Evolutionary conservation across 1,140 invertebrate species (phyloP), one percentile per base, ranked within the genome.

Genomic region (Drosophila ercepeae): DNA sequence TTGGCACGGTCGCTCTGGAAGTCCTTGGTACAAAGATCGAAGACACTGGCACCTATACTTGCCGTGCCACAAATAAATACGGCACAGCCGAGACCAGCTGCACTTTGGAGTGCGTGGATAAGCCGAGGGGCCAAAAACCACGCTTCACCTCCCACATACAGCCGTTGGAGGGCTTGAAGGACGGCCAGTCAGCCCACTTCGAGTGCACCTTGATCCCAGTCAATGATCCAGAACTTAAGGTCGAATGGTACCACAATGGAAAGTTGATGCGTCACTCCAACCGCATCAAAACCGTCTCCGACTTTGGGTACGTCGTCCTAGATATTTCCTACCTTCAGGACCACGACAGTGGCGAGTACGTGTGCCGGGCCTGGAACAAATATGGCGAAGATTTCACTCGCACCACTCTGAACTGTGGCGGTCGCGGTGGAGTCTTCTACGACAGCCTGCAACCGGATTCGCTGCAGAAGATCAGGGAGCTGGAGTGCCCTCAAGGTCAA

Each of bases 161-260:
- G 92, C 97, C 94, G 70, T 92, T 97, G 70, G 94, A 96, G 63
- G 96, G 96, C 58, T 92, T 99, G 18, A 97, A 97, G 90, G 97
- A 99, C 92, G 96, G 97, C 1, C 96, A 98, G 91, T 96, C 96
- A 0, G 97, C 96, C 53, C 97, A 98, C 92, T 97, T 98, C 83
- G 97, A 98, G 92, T 98, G 97, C 78, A 97, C 96, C 4, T 92
- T 98, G 19, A 94, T 97, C 16, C 97, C 97, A 3, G 95, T 97
- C n/a, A 96, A 96, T 57, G 97, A 99, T 93, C 97, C 97, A 7
- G 94, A 96, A n/a, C 94, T 99, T 92, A 97, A 96, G 88, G 96
- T 99, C 13, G 98, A 99, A 92, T 99, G 98, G 98, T 98, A 97
- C 92, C 96, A 98, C 71, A 98, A 99, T 90, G 97, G 97, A 4